Conservation (phyloP, 1,140 invertebrate species). For the Phocides pigmalion region DNA sequence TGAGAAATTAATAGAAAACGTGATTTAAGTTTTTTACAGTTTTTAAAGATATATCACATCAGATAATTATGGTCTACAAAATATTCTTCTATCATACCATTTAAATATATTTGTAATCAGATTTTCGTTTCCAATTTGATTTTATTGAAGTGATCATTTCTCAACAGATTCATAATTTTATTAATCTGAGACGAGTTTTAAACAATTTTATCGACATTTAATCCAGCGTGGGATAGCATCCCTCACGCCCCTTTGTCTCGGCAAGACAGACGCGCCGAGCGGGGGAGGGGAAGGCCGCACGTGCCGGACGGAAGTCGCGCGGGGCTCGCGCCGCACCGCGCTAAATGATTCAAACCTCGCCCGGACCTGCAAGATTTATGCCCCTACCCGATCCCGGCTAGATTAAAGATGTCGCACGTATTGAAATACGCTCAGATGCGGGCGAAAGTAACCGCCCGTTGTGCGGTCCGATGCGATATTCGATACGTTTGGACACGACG, state of each 20-base stretch:
- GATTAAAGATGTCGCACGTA: constrained; percentile 82
- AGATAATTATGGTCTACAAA: no score
- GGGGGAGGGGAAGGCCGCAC: constrained; percentile 55
- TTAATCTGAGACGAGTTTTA: no score
- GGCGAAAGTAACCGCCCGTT: not conserved
- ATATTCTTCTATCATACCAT: no score
- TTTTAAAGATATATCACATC: no score
- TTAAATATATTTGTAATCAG: no score
- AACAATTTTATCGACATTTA: constrained; percentile 7
- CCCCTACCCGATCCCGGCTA: constrained; percentile 76
- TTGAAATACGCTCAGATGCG: constrained; percentile 67
- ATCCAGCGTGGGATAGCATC: constrained; percentile 32
- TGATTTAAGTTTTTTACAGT: no score
- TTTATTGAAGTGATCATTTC: no score
- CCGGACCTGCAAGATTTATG: constrained; percentile 83
- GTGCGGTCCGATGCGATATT: not conserved
- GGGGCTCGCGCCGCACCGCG: constrained; percentile 66
- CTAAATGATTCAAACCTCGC: constrained; percentile 83
- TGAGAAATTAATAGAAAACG: no score
- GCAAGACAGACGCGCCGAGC: constrained; percentile 77
- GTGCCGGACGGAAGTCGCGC: constrained; percentile 80
- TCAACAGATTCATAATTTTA: no score
- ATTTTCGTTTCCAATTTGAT: no score
- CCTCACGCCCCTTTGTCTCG: constrained; percentile 79
- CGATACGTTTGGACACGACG: not conserved